phyloP scores from a whole-genome alignment of 2,113 vertebrate species.

The Caranx melampygus region DNA sequence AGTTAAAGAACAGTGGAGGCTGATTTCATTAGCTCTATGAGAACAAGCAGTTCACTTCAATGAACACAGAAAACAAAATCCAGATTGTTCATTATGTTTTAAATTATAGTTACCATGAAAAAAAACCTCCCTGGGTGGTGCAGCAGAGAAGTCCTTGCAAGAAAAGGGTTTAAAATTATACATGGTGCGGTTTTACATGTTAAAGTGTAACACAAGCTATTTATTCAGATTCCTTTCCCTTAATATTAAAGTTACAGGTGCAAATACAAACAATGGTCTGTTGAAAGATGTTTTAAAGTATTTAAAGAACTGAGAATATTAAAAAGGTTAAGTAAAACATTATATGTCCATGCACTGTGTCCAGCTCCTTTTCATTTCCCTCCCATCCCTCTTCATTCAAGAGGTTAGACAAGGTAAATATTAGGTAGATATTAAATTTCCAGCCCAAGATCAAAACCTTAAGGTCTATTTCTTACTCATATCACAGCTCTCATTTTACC shows the following conservation, averaged over 20 bases:
- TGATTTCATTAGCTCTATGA: constrained; percentile 54
- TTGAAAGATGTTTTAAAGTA: background rate
- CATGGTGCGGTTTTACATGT: background rate
- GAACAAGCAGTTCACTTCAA: constrained; percentile 45
- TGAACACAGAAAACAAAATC: constrained; percentile 47
- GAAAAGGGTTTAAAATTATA: constrained; percentile 52
- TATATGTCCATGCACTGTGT: background rate
- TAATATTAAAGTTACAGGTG: background rate
- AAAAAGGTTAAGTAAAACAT: background rate
- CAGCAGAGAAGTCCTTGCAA: constrained; percentile 20
- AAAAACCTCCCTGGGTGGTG: constrained; percentile 47
- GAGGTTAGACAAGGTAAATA: background rate
- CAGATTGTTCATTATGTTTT: constrained; percentile 60
- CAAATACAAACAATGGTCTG: background rate
- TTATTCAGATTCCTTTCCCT: constrained; percentile 13
- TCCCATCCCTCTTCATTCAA: background rate
- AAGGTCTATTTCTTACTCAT: background rate
- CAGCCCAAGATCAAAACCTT: background rate
- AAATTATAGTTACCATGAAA: constrained; percentile 57
- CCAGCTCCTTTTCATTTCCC: background rate
- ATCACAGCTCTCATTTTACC: background rate
- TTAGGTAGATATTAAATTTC: background rate
- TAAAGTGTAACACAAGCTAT: background rate
- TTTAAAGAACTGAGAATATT: background rate
- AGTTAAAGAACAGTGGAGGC: constrained; percentile 25